Evolutionary conservation across 2,888 invertebrate genomes (phyloP).

Genomic region (Boloria selene): DNA sequence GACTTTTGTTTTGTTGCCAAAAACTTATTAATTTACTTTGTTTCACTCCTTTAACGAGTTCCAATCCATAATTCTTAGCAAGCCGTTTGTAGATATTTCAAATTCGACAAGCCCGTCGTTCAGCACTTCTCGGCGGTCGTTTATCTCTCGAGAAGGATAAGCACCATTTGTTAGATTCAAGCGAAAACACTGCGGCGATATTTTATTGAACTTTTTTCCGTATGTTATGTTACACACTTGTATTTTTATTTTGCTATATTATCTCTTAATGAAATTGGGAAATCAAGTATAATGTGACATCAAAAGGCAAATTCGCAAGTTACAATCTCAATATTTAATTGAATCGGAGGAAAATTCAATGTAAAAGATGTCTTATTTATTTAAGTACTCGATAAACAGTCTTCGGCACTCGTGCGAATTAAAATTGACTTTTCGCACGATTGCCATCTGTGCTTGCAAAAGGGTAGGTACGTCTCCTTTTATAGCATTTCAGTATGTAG

Average conservation of each 20-base stretch:
- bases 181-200: slow-evolving; percentile 49
- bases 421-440: slow-evolving; percentile 12
- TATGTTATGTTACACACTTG: slow-evolving; percentile 16
- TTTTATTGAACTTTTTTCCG: slow-evolving; percentile 34
- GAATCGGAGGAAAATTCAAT: neutral
- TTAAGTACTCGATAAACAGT: slow-evolving; percentile 5
- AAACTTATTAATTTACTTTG: slow-evolving; percentile 11
- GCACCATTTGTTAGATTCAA: slow-evolving; percentile 61
- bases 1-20: too few relatives aligned
- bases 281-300: neutral
- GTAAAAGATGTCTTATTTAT: slow-evolving; percentile 12
- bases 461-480: neutral
- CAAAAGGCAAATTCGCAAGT: neutral
- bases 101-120: slow-evolving; percentile 63
- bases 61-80: slow-evolving; percentile 30
- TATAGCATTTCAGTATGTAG: too few relatives aligned
- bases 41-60: slow-evolving; percentile 5
- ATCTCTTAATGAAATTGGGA: neutral
- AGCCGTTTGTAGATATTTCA: slow-evolving; percentile 47
- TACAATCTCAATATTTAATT: neutral
- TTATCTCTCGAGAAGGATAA: slow-evolving; percentile 65
- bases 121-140: slow-evolving; percentile 61
- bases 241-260: neutral
- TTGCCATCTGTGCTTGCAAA: slow-evolving; percentile 9
- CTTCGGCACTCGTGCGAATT: slow-evolving; percentile 14